Percentiles rank a stretch among this genome's conserved stretches.
Evolutionary conservation across 2,797 vertebrate species (phyloP).

Genomic region (Dipus sagitta): DNA sequence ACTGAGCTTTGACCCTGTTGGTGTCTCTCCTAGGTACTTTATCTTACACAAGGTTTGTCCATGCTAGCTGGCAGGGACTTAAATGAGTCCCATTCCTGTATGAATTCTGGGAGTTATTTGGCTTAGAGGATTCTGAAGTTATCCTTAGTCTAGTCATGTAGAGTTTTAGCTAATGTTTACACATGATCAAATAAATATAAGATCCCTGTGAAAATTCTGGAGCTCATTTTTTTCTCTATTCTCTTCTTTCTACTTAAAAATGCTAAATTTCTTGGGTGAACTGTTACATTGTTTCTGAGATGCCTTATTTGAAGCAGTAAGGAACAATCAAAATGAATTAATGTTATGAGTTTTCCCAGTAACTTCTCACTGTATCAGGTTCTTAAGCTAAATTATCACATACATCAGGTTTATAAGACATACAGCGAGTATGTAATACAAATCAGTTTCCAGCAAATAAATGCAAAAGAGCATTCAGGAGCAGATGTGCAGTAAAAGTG

Average conservation of each 20-base stretch:
- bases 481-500: not conserved
- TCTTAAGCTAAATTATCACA: not conserved
- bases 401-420: not conserved
- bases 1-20: not conserved
- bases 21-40: not conserved
- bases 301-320: not conserved
- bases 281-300: slow-evolving; percentile 23
- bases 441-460: not conserved
- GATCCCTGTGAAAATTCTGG: not conserved
- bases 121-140: not conserved
- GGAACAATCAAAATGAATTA: not conserved
- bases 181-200: not conserved
- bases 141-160: not conserved
- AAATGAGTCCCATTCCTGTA: not conserved
- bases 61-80: not conserved
- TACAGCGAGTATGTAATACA: not conserved
- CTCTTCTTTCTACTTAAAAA: slow-evolving; percentile 4
- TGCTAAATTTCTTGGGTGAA: not conserved
- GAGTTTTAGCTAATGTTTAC: not conserved
- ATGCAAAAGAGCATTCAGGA: not conserved
- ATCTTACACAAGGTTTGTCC: not conserved
- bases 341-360: not conserved
- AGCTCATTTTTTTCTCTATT: slow-evolving; percentile 6
- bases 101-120: not conserved
- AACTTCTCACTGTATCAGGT: not conserved